These are phyloP conservation scores for Sinocyclocheilus grahami DNA, from an alignment of 2,113 vertebrate species.

Conservation along the genomic window DNA sequence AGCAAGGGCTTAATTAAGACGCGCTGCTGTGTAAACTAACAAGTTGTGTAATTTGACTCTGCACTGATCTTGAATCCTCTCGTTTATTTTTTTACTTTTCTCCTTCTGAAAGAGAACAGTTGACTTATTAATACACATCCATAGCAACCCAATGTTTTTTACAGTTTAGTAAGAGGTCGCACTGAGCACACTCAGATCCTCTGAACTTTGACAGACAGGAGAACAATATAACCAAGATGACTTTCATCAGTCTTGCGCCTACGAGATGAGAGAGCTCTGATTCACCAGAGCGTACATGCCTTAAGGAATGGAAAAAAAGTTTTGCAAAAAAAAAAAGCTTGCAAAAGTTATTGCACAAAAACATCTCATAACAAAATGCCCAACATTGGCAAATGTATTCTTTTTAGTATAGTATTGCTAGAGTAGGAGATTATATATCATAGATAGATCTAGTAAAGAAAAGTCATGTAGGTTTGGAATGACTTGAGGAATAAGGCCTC, in stretches of 20 bases:
- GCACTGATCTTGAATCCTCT: background rate
- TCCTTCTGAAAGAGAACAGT: background rate
- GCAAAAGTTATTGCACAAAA: background rate
- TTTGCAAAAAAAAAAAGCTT: background rate
- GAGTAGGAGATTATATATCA: background rate
- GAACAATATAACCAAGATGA: background rate
- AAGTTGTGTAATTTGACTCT: background rate
- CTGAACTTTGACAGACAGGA: background rate
- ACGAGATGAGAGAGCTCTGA: background rate
- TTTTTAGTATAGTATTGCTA: background rate
- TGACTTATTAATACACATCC: background rate
- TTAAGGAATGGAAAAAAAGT: slow-evolving; percentile 13
- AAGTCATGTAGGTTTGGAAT: background rate
- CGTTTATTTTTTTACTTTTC: background rate
- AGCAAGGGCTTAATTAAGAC: slow-evolving; percentile 6
- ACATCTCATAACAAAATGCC: background rate
- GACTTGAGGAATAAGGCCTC: background rate
- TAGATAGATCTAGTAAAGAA: background rate
- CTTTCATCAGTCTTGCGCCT: background rate
- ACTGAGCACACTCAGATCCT: background rate
- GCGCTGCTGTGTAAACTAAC: background rate
- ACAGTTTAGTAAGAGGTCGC: background rate
- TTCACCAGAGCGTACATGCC: slow-evolving; percentile 6
- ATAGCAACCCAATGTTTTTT: slow-evolving; percentile 24
- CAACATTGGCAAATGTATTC: background rate